Base-by-base conservation (phyloP, 2,888 invertebrate species). In the Erannis defoliaria region DNA sequence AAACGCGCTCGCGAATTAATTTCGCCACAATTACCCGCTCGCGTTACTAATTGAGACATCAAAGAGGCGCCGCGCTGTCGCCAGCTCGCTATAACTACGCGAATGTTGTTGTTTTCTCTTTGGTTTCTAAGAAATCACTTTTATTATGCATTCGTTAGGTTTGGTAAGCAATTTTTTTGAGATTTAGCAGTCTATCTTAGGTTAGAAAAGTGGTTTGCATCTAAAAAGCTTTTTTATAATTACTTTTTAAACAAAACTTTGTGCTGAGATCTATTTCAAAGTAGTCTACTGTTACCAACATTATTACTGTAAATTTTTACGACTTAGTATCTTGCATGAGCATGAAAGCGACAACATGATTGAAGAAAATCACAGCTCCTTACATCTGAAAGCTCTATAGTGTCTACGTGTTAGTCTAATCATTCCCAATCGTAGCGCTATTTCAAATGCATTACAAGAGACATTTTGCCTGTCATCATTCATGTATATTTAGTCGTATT, bases 1-100 rank as follows among this genome's bases (percentile, higher is more conserved):
- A 71, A 78, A 73, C 76, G 73, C 71, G 78, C 72, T 81, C 80
- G 86, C 84, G 83, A 90, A 89, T 90, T 90, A 89, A 91, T 90
- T 90, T 89, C 84, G 84, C 89, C 88, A 87, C 91, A 90, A 92
- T 92, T 90, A 90, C 86, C 81, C 82, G 85, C 82, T 89, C 91
- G 82, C 84, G 83, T 92, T 91, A 85, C 91, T 90, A 91, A 92
- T 90, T 89, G 90, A 87, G 85, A 91, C 91, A 86, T 91, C 92
- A 92, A 92, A 92, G 90, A 78, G 83, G 78, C 81, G 82, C 71
- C 84, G 71, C 74, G 70, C 79, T 74, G 82, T 75, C 78, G 79
- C 75, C 80, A 62, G 61, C 63, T 63, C 73, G 73, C 73, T 67
- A 65, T 71, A 68, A 68, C 49, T 54, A 49, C 49, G 72, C 73